A percentile compares a stretch with the other conserved stretches of the same genome.
Evolutionary conservation across 2,113 vertebrate genomes (phyloP).

Genomic region (Heterotis niloticus): DNA sequence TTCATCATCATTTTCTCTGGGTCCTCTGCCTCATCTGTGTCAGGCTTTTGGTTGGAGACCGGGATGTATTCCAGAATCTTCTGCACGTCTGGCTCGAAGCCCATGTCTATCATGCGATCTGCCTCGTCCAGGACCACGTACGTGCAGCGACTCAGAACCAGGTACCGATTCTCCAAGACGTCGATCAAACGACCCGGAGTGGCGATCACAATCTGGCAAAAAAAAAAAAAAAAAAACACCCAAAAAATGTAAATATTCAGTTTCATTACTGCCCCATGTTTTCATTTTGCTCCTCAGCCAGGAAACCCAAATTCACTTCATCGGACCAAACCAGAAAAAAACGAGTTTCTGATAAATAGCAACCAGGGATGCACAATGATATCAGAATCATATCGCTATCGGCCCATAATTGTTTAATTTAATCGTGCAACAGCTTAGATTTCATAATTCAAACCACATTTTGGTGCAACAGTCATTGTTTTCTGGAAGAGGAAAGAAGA

Average conservation of each 20-base stretch:
- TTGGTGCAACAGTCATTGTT: too few relatives aligned
- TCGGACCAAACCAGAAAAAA: too few relatives aligned
- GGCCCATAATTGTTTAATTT: too few relatives aligned
- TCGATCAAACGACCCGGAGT: constrained; percentile 93
- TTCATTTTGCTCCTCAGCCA: too few relatives aligned
- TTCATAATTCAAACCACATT: too few relatives aligned
- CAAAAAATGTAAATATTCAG: neutral
- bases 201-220: constrained; percentile 85
- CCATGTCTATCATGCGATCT: constrained; percentile 98
- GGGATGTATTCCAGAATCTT: constrained; percentile 98
- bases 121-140: constrained; percentile 96
- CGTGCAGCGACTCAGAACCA: constrained; percentile 93
- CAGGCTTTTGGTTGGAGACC: constrained; percentile 94
- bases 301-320: too few relatives aligned
- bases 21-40: constrained; percentile 93
- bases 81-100: constrained; percentile 94
- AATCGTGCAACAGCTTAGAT: too few relatives aligned
- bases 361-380: too few relatives aligned
- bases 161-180: constrained; percentile 91
- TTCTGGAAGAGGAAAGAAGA: too few relatives aligned
- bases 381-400: too few relatives aligned
- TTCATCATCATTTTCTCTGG: constrained; percentile 95
- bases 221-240: neutral
- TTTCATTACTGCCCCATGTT: too few relatives aligned
- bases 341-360: too few relatives aligned